phyloP scores from a whole-genome alignment of 2,888 invertebrate species.

The Tinea trinotella region DNA sequence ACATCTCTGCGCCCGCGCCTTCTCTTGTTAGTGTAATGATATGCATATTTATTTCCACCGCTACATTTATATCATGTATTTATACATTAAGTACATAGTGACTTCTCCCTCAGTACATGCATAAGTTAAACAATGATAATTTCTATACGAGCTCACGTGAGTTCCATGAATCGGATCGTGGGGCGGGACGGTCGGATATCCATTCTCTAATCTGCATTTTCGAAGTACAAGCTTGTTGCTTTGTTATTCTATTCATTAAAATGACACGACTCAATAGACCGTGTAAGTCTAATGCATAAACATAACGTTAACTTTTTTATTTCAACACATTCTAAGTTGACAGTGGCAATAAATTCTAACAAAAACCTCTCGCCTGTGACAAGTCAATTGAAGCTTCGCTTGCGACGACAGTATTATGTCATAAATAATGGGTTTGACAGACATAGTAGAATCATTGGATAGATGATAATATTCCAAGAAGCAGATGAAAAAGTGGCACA shows the following conservation, averaged over 20 bases:
- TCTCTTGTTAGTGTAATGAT: constrained; percentile 61
- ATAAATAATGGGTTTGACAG: constrained; percentile 15
- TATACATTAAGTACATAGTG: not conserved
- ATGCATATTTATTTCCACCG: constrained; percentile 65
- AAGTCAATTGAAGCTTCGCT: constrained; percentile 29
- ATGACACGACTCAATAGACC: constrained; percentile 13
- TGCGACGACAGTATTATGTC: constrained; percentile 12
- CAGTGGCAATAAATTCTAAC: constrained; percentile 20
- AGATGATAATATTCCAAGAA: constrained; percentile 37
- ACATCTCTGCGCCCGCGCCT: constrained; percentile 30
- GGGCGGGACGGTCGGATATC: constrained; percentile 48
- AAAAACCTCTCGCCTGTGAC: constrained; percentile 27
- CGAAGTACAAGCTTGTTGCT: constrained; percentile 31
- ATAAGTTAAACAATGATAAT: constrained; percentile 57
- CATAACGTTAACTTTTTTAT: constrained; percentile 28
- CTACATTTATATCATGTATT: constrained; percentile 13
- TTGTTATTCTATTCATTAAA: constrained; percentile 29
- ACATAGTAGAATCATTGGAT: not conserved
- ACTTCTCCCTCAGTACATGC: constrained; percentile 22
- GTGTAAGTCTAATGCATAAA: constrained; percentile 26
- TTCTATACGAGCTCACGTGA: constrained; percentile 41
- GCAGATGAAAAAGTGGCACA: constrained; percentile 41
- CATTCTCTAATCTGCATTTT: constrained; percentile 62
- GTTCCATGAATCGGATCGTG: constrained; percentile 44
- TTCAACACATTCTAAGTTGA: constrained; percentile 6